phyloP scores from a whole-genome alignment of 2,888 invertebrate genomes.

The Platycnemis pennipes region DNA sequence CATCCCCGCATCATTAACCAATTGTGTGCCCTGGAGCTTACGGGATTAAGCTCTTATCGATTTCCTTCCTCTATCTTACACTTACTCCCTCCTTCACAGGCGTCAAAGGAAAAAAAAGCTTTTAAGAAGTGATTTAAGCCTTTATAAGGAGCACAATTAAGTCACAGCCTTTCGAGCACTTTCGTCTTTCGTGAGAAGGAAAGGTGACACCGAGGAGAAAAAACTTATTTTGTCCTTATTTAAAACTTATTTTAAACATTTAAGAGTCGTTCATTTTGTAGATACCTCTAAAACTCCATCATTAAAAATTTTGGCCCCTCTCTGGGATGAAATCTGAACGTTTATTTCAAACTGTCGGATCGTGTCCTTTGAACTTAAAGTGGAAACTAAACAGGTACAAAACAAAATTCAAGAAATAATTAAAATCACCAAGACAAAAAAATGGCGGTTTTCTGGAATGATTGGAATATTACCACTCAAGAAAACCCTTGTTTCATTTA shows the following conservation, averaged over 20 bases:
- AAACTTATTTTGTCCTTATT: not conserved
- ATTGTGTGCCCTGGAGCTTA: not conserved
- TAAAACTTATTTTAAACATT: no score
- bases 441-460: no score
- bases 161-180: not conserved
- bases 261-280: not conserved
- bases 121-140: not conserved
- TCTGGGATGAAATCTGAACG: no score
- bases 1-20: not conserved
- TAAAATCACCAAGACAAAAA: no score
- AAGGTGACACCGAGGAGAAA: not conserved
- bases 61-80: not conserved
- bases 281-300: not conserved
- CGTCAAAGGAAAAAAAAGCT: not conserved
- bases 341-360: no score
- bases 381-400: no score
- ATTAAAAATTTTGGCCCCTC: no score
- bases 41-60: no score
- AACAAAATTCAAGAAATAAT: no score
- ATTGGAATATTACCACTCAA: no score
- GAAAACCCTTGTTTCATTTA: no score
- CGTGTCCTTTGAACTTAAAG: no score
- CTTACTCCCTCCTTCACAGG: not conserved
- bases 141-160: not conserved
- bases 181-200: not conserved